Evolutionary conservation across 2,797 vertebrate genomes (phyloP).

Genomic region (Hippopotamyrus pictus): DNA sequence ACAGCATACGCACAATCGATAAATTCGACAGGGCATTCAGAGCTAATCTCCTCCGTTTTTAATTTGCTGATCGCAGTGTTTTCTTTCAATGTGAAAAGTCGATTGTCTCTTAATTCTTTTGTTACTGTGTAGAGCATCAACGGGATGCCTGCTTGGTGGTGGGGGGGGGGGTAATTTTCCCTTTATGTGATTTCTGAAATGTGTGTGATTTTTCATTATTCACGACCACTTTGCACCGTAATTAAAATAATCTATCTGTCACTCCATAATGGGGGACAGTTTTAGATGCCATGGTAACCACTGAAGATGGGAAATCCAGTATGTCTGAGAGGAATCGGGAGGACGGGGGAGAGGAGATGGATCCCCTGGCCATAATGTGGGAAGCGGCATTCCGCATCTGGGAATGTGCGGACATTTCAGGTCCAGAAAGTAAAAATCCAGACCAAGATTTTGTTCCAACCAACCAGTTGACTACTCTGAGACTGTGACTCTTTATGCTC

Average conservation of each 20-base stretch:
- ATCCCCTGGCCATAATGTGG: neutral
- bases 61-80: neutral
- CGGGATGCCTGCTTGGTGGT: neutral
- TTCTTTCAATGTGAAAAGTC: neutral
- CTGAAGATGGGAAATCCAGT: neutral
- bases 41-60: slow-evolving; percentile 12
- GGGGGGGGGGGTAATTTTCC: neutral
- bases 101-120: neutral
- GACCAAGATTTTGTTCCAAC: too few relatives aligned
- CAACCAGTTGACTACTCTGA: too few relatives aligned
- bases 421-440: too few relatives aligned
- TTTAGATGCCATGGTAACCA: neutral
- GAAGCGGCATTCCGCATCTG: neutral
- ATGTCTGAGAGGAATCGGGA: neutral
- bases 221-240: neutral
- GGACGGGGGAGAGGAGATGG: neutral
- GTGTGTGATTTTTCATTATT: neutral
- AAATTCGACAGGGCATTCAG: slow-evolving; percentile 7
- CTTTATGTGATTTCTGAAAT: neutral
- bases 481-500: too few relatives aligned
- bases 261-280: neutral
- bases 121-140: neutral
- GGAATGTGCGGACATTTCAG: neutral
- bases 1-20: slow-evolving; percentile 38
- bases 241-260: slow-evolving; percentile 1